A percentile compares a stretch with the other conserved stretches of the same genome.
Evolutionary conservation across 1,140 invertebrate species (phyloP).

Genomic region (Bombus pyrosoma): DNA sequence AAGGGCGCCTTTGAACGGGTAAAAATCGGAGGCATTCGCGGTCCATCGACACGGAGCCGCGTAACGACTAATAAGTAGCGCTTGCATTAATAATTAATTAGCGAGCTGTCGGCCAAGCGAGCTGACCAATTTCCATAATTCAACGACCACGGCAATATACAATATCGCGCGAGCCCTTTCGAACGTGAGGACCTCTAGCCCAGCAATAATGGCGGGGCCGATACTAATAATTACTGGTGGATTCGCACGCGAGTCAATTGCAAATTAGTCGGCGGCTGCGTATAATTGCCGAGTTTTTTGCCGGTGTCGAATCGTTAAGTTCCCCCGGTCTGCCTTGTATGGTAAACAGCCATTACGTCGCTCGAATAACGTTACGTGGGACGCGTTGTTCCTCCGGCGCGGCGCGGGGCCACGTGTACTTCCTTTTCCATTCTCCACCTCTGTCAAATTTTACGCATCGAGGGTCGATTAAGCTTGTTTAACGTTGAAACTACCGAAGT

Average conservation of each 20-base stretch:
- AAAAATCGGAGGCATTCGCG: not conserved
- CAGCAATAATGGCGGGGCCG: constrained; percentile 50
- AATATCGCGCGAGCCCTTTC: constrained; percentile 25
- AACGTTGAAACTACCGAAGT: not conserved
- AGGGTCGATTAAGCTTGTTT: not conserved
- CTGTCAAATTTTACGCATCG: not conserved
- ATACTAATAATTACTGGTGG: constrained; percentile 65
- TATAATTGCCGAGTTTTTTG: constrained; percentile 58
- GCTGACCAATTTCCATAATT: constrained; percentile 64
- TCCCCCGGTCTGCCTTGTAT: constrained; percentile 18
- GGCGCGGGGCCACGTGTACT: not conserved
- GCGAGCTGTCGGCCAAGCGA: not conserved
- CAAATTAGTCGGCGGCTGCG: constrained; percentile 63
- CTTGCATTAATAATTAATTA: constrained; percentile 49
- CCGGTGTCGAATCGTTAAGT: constrained; percentile 26
- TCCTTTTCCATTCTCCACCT: not conserved
- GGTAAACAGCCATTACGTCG: constrained; percentile 17
- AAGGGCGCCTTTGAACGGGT: not conserved
- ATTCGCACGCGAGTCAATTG: constrained; percentile 61
- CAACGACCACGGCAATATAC: constrained; percentile 39
- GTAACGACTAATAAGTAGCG: constrained; percentile 32
- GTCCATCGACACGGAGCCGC: not conserved
- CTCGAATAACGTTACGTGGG: not conserved
- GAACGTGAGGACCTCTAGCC: constrained; percentile 44
- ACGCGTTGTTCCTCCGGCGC: not conserved